phyloP scores from a whole-genome alignment of 2,113 vertebrate genomes.

The Thalassarche chlororhynchos region DNA sequence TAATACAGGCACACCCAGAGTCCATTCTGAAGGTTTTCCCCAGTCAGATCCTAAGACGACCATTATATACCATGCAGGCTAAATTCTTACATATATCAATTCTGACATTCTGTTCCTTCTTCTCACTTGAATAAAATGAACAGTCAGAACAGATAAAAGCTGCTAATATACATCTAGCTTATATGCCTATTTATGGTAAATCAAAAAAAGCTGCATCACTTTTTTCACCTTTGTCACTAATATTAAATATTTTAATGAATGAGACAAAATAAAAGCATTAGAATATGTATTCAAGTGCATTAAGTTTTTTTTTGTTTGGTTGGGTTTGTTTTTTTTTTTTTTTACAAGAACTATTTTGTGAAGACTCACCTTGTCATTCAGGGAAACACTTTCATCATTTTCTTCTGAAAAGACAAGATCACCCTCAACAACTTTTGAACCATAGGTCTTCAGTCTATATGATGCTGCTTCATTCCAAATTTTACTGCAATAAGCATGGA shows the following conservation, averaged over 20 bases:
- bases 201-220: background rate
- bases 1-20: background rate
- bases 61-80: background rate
- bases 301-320: too few relatives aligned
- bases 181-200: background rate
- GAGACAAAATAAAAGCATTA: background rate
- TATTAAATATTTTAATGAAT: background rate
- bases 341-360: background rate
- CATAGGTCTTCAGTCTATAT: constrained; percentile 82
- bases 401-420: constrained; percentile 83
- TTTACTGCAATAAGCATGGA: constrained; percentile 94
- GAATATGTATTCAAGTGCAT: background rate
- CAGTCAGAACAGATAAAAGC: background rate
- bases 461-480: constrained; percentile 90
- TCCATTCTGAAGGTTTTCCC: background rate
- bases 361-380: constrained; percentile 72
- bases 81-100: background rate
- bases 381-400: background rate
- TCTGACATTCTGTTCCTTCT: background rate
- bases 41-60: background rate
- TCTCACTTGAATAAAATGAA: background rate
- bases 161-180: background rate
- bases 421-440: constrained; percentile 79
- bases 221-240: background rate
- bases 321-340: background rate